Base-by-base conservation (phyloP, 2,113 vertebrate genomes). In the Prochilodus magdalenae region DNA sequence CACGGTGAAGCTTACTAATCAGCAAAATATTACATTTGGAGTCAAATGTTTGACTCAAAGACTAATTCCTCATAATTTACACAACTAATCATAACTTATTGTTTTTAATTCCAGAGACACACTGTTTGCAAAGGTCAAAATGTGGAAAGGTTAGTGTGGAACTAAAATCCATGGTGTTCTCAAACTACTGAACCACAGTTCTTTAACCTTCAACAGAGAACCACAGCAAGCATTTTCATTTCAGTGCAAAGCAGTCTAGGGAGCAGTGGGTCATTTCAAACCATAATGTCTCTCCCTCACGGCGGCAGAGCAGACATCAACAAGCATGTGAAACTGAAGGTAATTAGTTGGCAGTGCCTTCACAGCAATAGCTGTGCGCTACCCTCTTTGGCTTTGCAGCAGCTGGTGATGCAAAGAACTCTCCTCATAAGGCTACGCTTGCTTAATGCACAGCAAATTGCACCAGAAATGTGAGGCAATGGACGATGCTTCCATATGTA, bases 311-410 rank as follows among this genome's bases (percentile, higher is more conserved):
- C 8, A 18, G 57, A 53, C 29, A 20, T 36, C 60, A 70, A 79
- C 65, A 80, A 36, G 27, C 14, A 29, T 33, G 22, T 18, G 55
- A 73, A 81, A 26, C 60, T 55, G 16, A 53, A 59, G 62, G 49
- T 81, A 59, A 67, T 75, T 66, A 75, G 29, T 55, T 67, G 60
- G 62, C 62, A 75, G 70, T 20, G 30, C 59, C 40, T 18, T 73
- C 59, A 33, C 40, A 75, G 29, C 55, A 26, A 29, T 14, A 53
- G 33, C 27, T 66, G 22, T 13, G 7, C 15, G 16, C 62, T 57
- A 24, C 62, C 62, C 49, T 47, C 7, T 1, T 70, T 69, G 72
- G 63, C 73, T 22, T 63, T 82, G 65, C 33, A 75, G 80, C 80
- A 82, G 72, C 73, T 82, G 62, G 15, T 26, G 27, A 20, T 57